Evolutionary conservation across 2,888 invertebrate genomes (phyloP), one percentile per base, ranked within the genome.

Genomic region (Ormyrus labotus): DNA sequence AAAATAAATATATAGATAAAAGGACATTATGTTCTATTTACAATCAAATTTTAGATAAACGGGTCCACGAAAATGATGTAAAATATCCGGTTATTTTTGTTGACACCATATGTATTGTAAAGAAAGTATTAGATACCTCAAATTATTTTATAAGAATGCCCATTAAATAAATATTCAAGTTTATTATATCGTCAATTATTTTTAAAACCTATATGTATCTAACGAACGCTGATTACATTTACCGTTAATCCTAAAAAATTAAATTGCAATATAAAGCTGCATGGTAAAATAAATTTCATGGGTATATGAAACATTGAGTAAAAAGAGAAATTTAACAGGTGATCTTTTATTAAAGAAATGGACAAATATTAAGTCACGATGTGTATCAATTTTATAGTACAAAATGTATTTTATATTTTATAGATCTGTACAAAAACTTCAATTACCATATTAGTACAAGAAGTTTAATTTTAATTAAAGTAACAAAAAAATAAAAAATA

Each of bases 101-200:
- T 86, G 86, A 83, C 85, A 80, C 84, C 85, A 83, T 85, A 83
- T 63, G 60, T 86, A 87, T 87, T 88, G 84, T 85, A 85, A 87
- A 85, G 84, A 84, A 85, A 87, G 78, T 86, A 84, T 85, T 81
- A 83, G 74, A 85, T 85, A 83, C 83, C 81, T 80, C 80, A 84
- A 85, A 82, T 90, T 89, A 89, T 90, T 90, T 90, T 89, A 85
- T 89, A 90, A 89, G 81, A 84, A 85, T 86, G 83, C 86, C 84
- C 82, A 84, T 83, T 80, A 85, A 89, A 88, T 88, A 87, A 87
- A 86, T 84, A 86, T 83, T 84, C 79, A 83, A 86, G 79, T 87
- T 88, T 86, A 87, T 86, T 86, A 86, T 45, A 69, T 53, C n/a
- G 58, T 70, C 47, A 57, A 67, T 72, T 75, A 8, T 65, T 78